Percentiles rank a stretch among this genome's conserved stretches.
Conservation (phyloP, 2,113 vertebrate genomes). For the Todiramphus saurophagus region DNA sequence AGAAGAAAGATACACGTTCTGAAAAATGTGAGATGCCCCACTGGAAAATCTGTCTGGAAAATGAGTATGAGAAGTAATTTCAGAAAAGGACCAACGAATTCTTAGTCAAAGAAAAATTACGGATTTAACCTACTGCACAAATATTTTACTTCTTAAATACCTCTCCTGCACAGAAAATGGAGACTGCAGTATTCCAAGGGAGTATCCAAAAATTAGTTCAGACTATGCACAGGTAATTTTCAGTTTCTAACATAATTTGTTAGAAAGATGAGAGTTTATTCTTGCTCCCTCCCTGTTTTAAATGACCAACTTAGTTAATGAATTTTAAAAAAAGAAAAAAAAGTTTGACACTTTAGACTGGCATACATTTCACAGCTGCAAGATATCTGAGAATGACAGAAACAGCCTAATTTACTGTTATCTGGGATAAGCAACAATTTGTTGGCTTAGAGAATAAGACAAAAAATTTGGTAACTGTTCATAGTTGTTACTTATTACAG, state of each 20-base stretch:
- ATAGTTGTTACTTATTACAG: background rate
- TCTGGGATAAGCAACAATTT: background rate
- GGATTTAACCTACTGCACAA: background rate
- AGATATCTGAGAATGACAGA: background rate
- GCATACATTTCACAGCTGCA: background rate
- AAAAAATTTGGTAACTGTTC: background rate
- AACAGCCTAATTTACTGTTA: background rate
- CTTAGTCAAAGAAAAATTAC: background rate
- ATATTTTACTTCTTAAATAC: background rate
- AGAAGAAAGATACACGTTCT: background rate
- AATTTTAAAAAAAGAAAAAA: background rate
- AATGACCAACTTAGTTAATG: fast-evolving
- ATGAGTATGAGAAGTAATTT: background rate
- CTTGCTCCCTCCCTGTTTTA: background rate
- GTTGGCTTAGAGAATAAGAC: background rate
- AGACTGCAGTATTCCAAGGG: background rate
- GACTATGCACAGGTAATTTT: fast-evolving
- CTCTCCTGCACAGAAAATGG: background rate
- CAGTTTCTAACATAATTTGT: background rate
- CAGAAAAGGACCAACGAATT: background rate
- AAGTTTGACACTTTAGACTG: background rate
- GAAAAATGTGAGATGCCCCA: background rate
- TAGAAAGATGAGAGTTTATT: background rate
- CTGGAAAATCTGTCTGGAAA: background rate
- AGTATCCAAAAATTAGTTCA: background rate